These are phyloP conservation scores for Zaprionus davidi DNA, from an alignment of 1,140 invertebrate genomes.

Conservation along the genomic window DNA sequence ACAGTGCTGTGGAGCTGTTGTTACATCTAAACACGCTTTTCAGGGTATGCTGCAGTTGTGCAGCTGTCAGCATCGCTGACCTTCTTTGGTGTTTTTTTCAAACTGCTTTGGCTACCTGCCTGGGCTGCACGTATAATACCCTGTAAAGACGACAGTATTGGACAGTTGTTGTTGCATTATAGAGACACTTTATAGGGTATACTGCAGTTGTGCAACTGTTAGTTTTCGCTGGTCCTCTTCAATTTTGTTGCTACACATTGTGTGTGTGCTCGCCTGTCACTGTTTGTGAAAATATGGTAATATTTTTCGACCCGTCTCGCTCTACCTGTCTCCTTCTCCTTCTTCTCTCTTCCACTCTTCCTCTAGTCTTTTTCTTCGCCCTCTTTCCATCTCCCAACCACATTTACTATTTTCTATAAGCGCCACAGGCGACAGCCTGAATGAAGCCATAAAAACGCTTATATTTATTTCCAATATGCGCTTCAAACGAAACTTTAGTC, in stretches of 20 bases:
- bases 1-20: background rate
- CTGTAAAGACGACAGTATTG: background rate
- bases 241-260: constrained; percentile 38
- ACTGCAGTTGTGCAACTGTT: background rate
- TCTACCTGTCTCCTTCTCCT: background rate
- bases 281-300: constrained; percentile 61
- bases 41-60: background rate
- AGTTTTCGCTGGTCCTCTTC: background rate
- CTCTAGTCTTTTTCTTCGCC: background rate
- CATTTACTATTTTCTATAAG: constrained; percentile 18
- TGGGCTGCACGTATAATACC: constrained; percentile 48
- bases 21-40: background rate
- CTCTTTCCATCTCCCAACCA: background rate
- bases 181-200: background rate
- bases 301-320: constrained; percentile 31
- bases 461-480: constrained; percentile 57
- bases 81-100: constrained; percentile 48
- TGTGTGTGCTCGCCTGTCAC: constrained; percentile 11
- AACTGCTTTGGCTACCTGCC: constrained; percentile 18
- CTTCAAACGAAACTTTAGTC: constrained; percentile 54
- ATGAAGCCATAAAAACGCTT: constrained; percentile 30
- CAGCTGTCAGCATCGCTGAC: background rate
- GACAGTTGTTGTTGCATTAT: background rate
- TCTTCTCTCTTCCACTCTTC: background rate
- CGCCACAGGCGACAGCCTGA: constrained; percentile 10